Conservation (phyloP, 2,113 vertebrate genomes). For the Axis porcinus region DNA sequence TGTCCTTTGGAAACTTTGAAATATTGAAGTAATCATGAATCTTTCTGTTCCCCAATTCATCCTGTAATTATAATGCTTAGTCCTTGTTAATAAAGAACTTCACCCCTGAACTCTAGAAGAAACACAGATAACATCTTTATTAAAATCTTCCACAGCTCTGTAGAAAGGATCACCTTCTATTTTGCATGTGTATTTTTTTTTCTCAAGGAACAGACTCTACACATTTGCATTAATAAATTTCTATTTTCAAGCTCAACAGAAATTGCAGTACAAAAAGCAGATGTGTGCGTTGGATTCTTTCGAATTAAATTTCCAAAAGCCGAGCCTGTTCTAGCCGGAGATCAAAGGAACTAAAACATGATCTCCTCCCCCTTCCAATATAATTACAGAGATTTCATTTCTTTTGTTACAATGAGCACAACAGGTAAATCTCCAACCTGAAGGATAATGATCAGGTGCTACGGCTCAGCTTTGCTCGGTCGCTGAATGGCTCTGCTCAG, state of each 20-base stretch:
- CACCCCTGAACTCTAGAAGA: not conserved
- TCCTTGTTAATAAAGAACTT: constrained; percentile 25
- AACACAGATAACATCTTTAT: not conserved
- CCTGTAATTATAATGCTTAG: not conserved
- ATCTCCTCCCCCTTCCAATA: constrained; percentile 63
- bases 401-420: constrained; percentile 69
- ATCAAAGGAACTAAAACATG: constrained; percentile 71
- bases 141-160: not conserved
- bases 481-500: not conserved
- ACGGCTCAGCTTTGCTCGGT: not conserved
- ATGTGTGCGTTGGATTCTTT: constrained; percentile 66
- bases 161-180: constrained; percentile 35
- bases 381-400: constrained; percentile 67
- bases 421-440: constrained; percentile 66
- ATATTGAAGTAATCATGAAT: not conserved
- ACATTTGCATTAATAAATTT: constrained; percentile 63
- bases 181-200: not conserved
- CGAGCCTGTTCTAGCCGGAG: constrained; percentile 57
- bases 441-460: constrained; percentile 55
- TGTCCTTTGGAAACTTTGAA: constrained; percentile 33
- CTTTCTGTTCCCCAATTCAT: not conserved
- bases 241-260: constrained; percentile 69
- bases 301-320: constrained; percentile 76
- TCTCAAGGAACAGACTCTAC: constrained; percentile 28
- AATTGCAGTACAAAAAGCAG: constrained; percentile 67